Base-by-base conservation (phyloP, 2,888 invertebrate genomes). In the Acleris holmiana region DNA sequence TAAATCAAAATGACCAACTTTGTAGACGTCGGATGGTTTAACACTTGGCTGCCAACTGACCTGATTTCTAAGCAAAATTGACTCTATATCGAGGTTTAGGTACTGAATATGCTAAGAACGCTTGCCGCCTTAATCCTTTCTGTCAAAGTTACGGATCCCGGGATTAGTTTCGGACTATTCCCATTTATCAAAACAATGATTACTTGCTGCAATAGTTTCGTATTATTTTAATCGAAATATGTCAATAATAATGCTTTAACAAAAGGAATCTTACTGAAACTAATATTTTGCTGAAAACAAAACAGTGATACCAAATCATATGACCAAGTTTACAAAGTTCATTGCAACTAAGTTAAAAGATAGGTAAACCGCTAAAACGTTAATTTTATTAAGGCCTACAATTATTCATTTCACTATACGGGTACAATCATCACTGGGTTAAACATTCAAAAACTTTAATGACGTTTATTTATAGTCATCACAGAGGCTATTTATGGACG, bases 131-230 rank as follows among this genome's bases (percentile, higher is more conserved):
- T 78, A 78, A 82, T 82, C 75, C 71, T 66, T 58, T 64, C 76
- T 77, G 78, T 79, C 79, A 78, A 82, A 83, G 77, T 82, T 81
- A 76, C 76, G 76, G 75, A 78, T 78, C 73, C 75, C 75, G 65
- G 78, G 78, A 82, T 83, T 83, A 83, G 81, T 85, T 86, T 70
- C 68, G 64, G 75, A 82, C 72, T 76, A 79, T 78, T 76, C 70
- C 69, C 73, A 83, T 84, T 82, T 74, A 80, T 83, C 81, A 79
- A 71, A 74, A 71, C 69, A 66, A 73, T 78, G 76, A 81, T 76
- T 75, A 74, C 71, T 76, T 29, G 13, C 35, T 35, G 35, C 17
- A n/a, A 29, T 48, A 59, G 59, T 55, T 55, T 35, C 55, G 55
- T 46, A 17, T 53, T 58, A 49, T 49, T 65, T 46, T 15, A 59